phyloP scores from a whole-genome alignment of 1,140 invertebrate species.

The Trichonephila clavipes region DNA sequence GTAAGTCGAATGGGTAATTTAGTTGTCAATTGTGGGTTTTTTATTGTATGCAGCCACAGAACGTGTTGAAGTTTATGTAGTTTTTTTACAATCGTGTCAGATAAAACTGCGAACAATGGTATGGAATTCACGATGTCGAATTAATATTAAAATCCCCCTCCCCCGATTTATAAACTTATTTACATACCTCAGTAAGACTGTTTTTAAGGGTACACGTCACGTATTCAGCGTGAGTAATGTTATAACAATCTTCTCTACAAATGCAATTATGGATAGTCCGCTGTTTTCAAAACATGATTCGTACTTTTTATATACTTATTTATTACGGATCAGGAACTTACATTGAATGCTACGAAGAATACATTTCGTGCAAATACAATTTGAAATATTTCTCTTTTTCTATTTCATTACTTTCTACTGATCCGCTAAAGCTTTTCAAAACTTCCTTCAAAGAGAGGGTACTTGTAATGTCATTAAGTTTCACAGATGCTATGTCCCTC shows the following conservation, averaged over 20 bases:
- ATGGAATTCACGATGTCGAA: constrained; percentile 58
- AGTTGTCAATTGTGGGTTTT: constrained; percentile 71
- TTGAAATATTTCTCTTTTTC: constrained; percentile 15
- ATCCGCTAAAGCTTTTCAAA: background rate
- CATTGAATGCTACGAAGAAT: background rate
- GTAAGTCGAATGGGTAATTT: constrained; percentile 66
- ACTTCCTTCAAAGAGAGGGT: background rate
- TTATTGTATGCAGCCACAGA: constrained; percentile 56
- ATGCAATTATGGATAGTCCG: constrained; percentile 64
- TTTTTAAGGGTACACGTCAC: constrained; percentile 33
- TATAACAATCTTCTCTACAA: constrained; percentile 49
- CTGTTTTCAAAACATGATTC: constrained; percentile 44
- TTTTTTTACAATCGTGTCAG: background rate
- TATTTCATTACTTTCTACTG: constrained; percentile 4
- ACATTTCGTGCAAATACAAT: constrained; percentile 44
- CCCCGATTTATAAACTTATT: constrained; percentile 48
- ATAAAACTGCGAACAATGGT: constrained; percentile 49
- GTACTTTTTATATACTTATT: constrained; percentile 42
- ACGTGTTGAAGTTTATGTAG: constrained; percentile 62
- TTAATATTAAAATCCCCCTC: constrained; percentile 65
- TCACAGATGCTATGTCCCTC: background rate
- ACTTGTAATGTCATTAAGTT: background rate
- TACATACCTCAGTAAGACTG: constrained; percentile 29
- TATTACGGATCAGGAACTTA: background rate
- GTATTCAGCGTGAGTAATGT: constrained; percentile 12